Evolutionary conservation across 2,888 invertebrate genomes (phyloP).

Genomic region (Trachelus stipa): DNA sequence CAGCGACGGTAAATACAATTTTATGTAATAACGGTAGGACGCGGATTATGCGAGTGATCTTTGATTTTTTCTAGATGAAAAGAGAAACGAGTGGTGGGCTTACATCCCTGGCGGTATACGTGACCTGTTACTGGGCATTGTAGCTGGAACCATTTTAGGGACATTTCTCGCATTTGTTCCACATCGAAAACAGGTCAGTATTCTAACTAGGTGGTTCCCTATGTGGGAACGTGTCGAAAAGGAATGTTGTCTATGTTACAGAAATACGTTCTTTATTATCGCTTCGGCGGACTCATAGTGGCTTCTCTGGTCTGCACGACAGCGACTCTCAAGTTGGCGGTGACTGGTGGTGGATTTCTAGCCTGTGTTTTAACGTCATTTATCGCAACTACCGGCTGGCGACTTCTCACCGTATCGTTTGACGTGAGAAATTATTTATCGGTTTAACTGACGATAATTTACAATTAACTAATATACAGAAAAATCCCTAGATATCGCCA

Average conservation of each 20-base stretch:
- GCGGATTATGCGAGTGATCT: too few species aligned
- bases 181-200: conserved; percentile 66
- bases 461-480: background rate
- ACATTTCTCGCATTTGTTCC: conserved; percentile 74
- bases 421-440: conserved; percentile 40
- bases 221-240: background rate
- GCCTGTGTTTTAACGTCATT: conserved; percentile 62
- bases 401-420: conserved; percentile 42
- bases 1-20: conserved; percentile 68
- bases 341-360: conserved; percentile 72
- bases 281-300: conserved; percentile 45
- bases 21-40: too few species aligned
- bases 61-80: conserved; percentile 27
- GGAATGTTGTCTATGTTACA: conserved; percentile 21
- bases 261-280: conserved; percentile 52
- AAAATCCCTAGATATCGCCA: conserved; percentile 40
- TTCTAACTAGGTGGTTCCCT: too few species aligned
- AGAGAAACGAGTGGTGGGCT: conserved; percentile 50
- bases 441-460: background rate
- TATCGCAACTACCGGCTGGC: conserved; percentile 55
- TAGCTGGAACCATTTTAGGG: conserved; percentile 73
- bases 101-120: conserved; percentile 57
- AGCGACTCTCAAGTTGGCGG: conserved; percentile 40
- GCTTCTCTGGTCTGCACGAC: conserved; percentile 54
- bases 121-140: conserved; percentile 73